A percentile compares a stretch with the other conserved stretches of the same genome.
These are phyloP conservation scores for Notarius quadriscutis DNA, from an alignment of 2,113 vertebrate genomes.

Conservation along the genomic window DNA sequence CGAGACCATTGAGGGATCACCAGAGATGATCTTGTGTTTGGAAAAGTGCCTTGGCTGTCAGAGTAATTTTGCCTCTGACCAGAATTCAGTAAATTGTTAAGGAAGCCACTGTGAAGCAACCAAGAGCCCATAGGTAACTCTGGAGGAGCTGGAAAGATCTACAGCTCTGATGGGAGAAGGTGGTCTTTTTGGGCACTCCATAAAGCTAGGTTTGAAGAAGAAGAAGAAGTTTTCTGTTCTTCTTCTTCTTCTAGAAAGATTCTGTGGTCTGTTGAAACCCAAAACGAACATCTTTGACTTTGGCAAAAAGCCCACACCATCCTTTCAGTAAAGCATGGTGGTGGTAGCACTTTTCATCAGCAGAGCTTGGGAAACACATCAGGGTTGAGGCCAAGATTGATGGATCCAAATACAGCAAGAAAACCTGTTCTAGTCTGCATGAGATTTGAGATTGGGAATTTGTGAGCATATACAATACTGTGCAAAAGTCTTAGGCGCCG, in stretches of 20 bases:
- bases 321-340: neutral
- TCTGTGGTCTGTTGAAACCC: neutral
- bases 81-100: neutral
- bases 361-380: neutral
- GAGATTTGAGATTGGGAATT: neutral
- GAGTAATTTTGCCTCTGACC: neutral
- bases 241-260: neutral
- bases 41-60: neutral
- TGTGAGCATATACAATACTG: neutral
- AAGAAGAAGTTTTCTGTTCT: too few species aligned
- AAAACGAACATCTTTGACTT: neutral
- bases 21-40: neutral
- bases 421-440: neutral
- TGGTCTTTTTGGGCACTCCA: neutral
- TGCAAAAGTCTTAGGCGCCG: too few species aligned
- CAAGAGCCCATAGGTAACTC: neutral
- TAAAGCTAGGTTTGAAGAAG: neutral
- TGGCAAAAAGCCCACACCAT: neutral
- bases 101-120: neutral
- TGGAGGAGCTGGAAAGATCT: neutral
- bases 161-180: neutral
- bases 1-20: too few species aligned
- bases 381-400: neutral
- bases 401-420: neutral
- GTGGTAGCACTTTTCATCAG: neutral